Base-by-base conservation (phyloP, 2,888 invertebrate genomes). In the Drosophila helvetica region DNA sequence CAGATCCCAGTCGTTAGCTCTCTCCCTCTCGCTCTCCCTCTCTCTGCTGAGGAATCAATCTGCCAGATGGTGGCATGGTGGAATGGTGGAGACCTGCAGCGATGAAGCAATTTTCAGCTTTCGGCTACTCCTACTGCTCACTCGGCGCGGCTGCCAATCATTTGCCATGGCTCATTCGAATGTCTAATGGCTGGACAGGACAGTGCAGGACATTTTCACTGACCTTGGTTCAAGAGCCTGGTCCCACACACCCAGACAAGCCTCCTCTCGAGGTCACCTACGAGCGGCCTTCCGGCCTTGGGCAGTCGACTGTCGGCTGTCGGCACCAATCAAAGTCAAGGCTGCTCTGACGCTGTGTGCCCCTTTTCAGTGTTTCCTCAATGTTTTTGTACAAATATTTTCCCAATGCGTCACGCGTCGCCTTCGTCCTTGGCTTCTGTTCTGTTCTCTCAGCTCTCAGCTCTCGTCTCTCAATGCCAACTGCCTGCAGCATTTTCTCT, bases 331-430 rank as follows among this genome's bases (percentile, higher is more conserved):
- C 84, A 66, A 80, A 81, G 85, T 74, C 77, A 82, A 87, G 86
- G 82, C 73, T 56, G 73, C 60, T 38, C 63, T 50, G 54, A 57
- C 65, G 78, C 78, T 77, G 81, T 76, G 79, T 75, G 78, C 79
- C 74, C 73, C 86, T 78, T 78, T 77, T 52, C 43, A 64, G 54
- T 38, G 46, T 33, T 42, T 54, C 50, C 58, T 55, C 73, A 62
- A 45, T 84, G 78, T 89, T 66, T 38, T 66, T 66, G 78, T 89
- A 76, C 80, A 89, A 89, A 89, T 88, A 89, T 80, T 74, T 78
- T 47, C 74, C 64, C 75, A 74, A 87, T 83, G 71, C 82, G 86
- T 86, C 81, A 79, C 84, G 75, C 79, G 77, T 79, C 72, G 76
- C 50, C 67, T 74, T 63, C 66, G 75, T 74, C 81, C 78, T 86